Conservation (phyloP, 2,113 vertebrate species). For the Mormyrus iriodes region DNA sequence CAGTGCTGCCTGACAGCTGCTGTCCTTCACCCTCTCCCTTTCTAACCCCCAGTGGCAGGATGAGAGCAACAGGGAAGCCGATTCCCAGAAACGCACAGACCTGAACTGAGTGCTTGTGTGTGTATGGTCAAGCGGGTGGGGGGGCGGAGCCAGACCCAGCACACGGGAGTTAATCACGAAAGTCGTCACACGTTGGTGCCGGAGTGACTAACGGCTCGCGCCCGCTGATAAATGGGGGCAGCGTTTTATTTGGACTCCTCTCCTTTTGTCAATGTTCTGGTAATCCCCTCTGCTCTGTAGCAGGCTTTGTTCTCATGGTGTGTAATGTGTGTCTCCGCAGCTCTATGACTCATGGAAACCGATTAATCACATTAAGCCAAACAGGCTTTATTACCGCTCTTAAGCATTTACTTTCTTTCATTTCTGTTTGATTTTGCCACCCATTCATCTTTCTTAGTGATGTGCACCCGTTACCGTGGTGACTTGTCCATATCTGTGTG, state of each 20-base stretch:
- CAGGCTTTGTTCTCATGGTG: background rate
- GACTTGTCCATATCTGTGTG: background rate
- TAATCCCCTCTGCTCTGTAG: background rate
- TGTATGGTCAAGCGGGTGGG: background rate
- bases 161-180: background rate
- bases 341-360: background rate
- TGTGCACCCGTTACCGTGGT: background rate
- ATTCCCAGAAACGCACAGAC: background rate
- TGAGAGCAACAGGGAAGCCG: background rate
- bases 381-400: background rate
- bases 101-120: background rate
- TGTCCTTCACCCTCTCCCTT: background rate
- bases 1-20: background rate
- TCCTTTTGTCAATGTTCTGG: background rate
- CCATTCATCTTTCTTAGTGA: background rate
- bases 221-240: background rate
- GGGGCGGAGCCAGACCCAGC: background rate
- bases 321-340: background rate
- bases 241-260: background rate
- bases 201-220: background rate
- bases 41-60: background rate
- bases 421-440: background rate
- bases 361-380: conserved; percentile 6
- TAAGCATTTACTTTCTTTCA: background rate
- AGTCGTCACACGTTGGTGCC: background rate